phyloP scores from a whole-genome alignment of 2,797 vertebrate genomes.

The Acanthornis magna region DNA sequence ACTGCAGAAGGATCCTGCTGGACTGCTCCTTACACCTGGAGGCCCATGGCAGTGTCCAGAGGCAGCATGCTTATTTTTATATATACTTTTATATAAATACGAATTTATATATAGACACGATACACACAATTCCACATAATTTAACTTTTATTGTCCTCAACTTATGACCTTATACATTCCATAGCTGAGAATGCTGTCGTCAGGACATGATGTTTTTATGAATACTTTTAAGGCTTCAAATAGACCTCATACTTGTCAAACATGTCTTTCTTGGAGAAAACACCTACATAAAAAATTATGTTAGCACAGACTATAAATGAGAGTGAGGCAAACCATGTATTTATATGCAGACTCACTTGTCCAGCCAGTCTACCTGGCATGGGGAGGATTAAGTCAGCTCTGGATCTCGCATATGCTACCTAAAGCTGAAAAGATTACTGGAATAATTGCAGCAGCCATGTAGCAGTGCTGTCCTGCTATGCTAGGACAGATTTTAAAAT shows the following conservation, averaged over 20 bases:
- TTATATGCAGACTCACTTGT: neutral
- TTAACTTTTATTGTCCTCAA: neutral
- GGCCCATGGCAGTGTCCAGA: neutral
- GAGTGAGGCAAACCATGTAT: neutral
- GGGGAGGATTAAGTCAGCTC: neutral
- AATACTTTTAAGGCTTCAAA: neutral
- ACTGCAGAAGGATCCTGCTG: neutral
- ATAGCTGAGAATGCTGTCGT: neutral
- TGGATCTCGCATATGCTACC: neutral
- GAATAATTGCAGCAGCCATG: neutral
- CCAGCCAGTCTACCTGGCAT: neutral
- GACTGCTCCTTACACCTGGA: neutral
- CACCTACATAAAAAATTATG: neutral
- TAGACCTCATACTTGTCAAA: neutral
- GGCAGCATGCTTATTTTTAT: neutral
- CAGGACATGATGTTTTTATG: neutral
- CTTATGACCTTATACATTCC: neutral
- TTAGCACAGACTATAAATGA: neutral
- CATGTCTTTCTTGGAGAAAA: neutral
- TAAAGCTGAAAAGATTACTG: neutral
- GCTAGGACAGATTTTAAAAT: neutral
- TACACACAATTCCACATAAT: accelerated
- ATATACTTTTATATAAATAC: neutral
- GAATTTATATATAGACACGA: neutral
- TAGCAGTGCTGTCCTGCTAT: neutral